phyloP scores from a whole-genome alignment of 2,888 invertebrate genomes.

The Keiferia lycopersicella region DNA sequence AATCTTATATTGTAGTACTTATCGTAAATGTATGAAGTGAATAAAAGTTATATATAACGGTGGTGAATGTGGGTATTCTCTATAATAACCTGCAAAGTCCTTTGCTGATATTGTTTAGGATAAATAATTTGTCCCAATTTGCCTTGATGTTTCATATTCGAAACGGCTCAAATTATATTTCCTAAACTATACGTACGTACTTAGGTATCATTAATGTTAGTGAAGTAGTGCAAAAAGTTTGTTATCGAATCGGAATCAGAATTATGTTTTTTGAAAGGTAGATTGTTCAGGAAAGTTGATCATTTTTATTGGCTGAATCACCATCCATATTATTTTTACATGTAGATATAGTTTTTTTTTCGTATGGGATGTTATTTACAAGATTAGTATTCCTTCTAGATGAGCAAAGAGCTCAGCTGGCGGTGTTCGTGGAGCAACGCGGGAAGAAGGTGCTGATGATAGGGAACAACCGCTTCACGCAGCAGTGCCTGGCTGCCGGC shows the following conservation, averaged over 20 bases:
- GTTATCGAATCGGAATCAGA: no score
- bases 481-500: no score
- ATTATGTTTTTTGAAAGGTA: background rate
- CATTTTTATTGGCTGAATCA: no score
- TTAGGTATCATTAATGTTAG: no score
- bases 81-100: no score
- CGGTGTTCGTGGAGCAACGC: slow-evolving; percentile 38
- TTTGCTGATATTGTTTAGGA: no score
- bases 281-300: no score
- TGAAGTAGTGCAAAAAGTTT: no score
- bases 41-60: background rate
- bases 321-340: no score
- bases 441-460: slow-evolving; percentile 54
- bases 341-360: no score
- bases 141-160: background rate
- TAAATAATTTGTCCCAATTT: background rate
- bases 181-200: no score
- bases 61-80: background rate
- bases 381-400: background rate
- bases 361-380: background rate
- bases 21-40: slow-evolving; percentile 1
- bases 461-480: slow-evolving; percentile 29
- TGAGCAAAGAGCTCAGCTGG: background rate
- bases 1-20: background rate
- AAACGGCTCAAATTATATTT: no score